Evolutionary conservation across 2,113 vertebrate species (phyloP), one percentile per base, ranked within the genome.

Genomic region (Butorides virescens): DNA sequence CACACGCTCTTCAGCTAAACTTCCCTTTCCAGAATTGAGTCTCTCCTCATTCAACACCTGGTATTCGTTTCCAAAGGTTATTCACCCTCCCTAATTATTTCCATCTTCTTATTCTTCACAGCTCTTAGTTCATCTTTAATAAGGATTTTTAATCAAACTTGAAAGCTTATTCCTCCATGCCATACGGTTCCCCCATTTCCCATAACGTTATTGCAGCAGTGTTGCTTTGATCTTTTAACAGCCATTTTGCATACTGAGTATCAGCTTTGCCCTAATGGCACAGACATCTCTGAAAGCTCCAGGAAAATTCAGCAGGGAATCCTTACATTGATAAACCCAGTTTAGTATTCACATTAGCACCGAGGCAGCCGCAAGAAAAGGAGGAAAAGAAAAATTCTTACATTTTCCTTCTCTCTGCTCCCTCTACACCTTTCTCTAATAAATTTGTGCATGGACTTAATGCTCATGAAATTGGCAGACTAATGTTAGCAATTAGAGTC

Each of bases 171-270:
- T 95, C 88, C 79, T 96, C 85, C 55, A 29, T 80, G 66, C 83
- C 73, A 88, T 67, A 94, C 62, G 77, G 91, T 94, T 92, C 68
- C 76, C 87, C 84, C n/a, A 20, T 87, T 86, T 75, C 81, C 74
- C 89, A 55, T 90, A 96, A 90, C 25, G 23, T 91, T 96, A 94
- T 90, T 91, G 83, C 85, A 93, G 93, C 93, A 97, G 67, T 74
- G 91, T 68, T 84, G 91, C 96, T 97, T 97, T 97, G 97, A 97
- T 97, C 95, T 96, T 92, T 92, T 97, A 96, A 97, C 92, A 93
- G 92, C 86, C 92, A 95, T 95, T 97, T 97, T 97, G 97, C 97
- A 97, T 96, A 96, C 75, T 67, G 82, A 97, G 75, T 76, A 90
- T 95, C 95, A 80, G 87, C 90, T 89, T 93, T 95, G 95, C 96